Percentiles rank a stretch among this genome's conserved stretches.
phyloP scores from a whole-genome alignment of 2,797 vertebrate species.

The Scarus forsteni region DNA sequence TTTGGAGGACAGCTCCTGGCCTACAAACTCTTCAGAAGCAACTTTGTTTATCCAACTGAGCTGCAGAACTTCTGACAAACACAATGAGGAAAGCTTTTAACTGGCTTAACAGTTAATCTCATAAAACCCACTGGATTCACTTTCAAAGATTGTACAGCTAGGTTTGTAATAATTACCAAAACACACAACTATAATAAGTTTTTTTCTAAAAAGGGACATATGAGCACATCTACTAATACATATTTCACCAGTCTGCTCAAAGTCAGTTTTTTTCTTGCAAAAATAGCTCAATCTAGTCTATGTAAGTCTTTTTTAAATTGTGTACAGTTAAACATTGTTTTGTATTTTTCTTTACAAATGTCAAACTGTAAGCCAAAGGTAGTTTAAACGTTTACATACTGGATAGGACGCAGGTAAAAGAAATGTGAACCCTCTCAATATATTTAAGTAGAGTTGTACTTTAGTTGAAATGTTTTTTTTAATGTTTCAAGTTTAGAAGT shows the following conservation, averaged over 20 bases:
- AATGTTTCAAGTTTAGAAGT: background rate
- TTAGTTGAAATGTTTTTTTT: constrained; percentile 3
- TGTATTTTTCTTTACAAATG: constrained; percentile 62
- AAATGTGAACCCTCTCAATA: too few relatives aligned
- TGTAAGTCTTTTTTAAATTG: constrained; percentile 41
- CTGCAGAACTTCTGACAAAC: constrained; percentile 82
- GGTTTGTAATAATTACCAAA: background rate
- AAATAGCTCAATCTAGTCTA: constrained; percentile 26
- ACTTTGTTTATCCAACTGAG: constrained; percentile 89
- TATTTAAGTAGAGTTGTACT: background rate
- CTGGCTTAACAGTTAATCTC: constrained; percentile 54
- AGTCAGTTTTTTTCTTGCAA: constrained; percentile 29
- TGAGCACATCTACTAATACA: background rate
- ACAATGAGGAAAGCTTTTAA: constrained; percentile 53
- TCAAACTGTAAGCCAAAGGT: constrained; percentile 13
- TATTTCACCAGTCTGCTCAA: constrained; percentile 4
- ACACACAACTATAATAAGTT: background rate
- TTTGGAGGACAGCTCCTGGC: constrained; percentile 90
- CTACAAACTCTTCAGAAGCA: constrained; percentile 90
- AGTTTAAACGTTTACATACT: background rate
- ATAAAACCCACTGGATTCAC: constrained; percentile 4
- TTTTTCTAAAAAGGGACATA: constrained; percentile 2
- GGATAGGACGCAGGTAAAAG: too few relatives aligned
- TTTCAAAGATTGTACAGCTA: constrained; percentile 1
- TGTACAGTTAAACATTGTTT: constrained; percentile 72